These are phyloP conservation scores for Diadumene lineata DNA, from an alignment of 92 coral and sea anemone genomes.

Conservation along the genomic window DNA sequence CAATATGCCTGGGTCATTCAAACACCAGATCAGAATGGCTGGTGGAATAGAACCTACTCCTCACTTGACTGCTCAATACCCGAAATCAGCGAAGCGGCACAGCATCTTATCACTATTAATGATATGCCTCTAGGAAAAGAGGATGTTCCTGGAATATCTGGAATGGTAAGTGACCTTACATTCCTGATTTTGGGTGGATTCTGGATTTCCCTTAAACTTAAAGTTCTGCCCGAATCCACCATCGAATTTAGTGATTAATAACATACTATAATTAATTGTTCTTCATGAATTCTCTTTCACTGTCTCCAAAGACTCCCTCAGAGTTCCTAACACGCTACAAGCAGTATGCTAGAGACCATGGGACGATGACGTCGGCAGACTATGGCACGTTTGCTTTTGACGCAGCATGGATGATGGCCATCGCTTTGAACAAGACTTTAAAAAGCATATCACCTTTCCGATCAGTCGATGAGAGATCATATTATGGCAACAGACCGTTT, in stretches of 20 bases:
- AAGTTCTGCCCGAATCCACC: no score
- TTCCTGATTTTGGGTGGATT: no score
- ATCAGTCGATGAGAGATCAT: constrained; percentile 8
- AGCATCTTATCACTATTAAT: constrained; percentile 49
- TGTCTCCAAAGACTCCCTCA: constrained; percentile 68
- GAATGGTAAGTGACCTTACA: constrained; percentile 73
- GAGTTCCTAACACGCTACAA: constrained; percentile 41
- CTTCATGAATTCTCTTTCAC: no score
- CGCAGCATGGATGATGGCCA: constrained; percentile 76
- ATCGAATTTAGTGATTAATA: no score
- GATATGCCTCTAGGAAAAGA: constrained; percentile 50
- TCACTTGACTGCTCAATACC: constrained; percentile 29
- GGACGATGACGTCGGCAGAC: constrained; percentile 26
- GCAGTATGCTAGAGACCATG: constrained; percentile 18
- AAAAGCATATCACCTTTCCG: constrained; percentile 8
- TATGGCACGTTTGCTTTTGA: constrained; percentile 75
- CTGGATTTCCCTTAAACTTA: no score
- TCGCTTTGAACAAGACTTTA: constrained; percentile 57
- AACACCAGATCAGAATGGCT: constrained; percentile 68
- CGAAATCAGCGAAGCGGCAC: constrained; percentile 60
- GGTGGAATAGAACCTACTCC: constrained; percentile 75
- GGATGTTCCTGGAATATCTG: constrained; percentile 39
- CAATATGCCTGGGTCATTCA: constrained; percentile 76
- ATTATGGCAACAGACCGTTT: constrained; percentile 24
- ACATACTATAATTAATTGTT: no score